phyloP scores from a whole-genome alignment of 2,888 invertebrate genomes.

The Pyrrhia umbra region DNA sequence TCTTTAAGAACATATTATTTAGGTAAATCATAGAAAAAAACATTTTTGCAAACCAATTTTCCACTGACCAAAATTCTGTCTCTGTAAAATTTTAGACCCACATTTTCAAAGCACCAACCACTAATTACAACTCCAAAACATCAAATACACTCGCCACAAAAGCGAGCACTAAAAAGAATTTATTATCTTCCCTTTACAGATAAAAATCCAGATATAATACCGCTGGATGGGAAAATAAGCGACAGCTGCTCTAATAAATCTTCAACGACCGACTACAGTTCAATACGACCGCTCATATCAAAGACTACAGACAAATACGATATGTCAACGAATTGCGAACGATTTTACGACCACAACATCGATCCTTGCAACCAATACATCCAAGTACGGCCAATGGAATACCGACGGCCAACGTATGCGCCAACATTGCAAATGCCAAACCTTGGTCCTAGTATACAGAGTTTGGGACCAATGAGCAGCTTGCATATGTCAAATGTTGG shows the following conservation, averaged over 20 bases:
- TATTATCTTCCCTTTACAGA: slow-evolving; percentile 73
- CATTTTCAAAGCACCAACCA: slow-evolving; percentile 23
- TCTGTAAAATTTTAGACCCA: slow-evolving; percentile 3
- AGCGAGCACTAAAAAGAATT: slow-evolving; percentile 47
- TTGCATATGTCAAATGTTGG: slow-evolving; percentile 69
- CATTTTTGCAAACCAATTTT: not conserved
- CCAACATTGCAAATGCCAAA: slow-evolving; percentile 72
- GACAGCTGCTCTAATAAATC: slow-evolving; percentile 87
- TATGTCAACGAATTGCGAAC: slow-evolving; percentile 76
- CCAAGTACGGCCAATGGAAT: slow-evolving; percentile 83
- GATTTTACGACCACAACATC: slow-evolving; percentile 82
- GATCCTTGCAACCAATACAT: slow-evolving; percentile 83
- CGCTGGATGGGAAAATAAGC: slow-evolving; percentile 86
- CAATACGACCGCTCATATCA: slow-evolving; percentile 83
- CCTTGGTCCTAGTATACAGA: slow-evolving; percentile 76
- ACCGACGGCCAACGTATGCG: slow-evolving; percentile 72
- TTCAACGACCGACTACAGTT: slow-evolving; percentile 84
- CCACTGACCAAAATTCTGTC: not conserved
- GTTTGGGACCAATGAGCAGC: slow-evolving; percentile 70
- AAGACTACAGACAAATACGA: slow-evolving; percentile 84
- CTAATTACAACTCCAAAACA: slow-evolving; percentile 27
- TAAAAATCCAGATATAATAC: slow-evolving; percentile 88
- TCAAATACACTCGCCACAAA: slow-evolving; percentile 45
- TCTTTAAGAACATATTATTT: not conserved
- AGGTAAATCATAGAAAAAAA: not conserved